A percentile compares a stretch with the other conserved stretches of the same genome.
phyloP scores from a whole-genome alignment of 2,113 vertebrate genomes.

The Tauraco erythrolophus region DNA sequence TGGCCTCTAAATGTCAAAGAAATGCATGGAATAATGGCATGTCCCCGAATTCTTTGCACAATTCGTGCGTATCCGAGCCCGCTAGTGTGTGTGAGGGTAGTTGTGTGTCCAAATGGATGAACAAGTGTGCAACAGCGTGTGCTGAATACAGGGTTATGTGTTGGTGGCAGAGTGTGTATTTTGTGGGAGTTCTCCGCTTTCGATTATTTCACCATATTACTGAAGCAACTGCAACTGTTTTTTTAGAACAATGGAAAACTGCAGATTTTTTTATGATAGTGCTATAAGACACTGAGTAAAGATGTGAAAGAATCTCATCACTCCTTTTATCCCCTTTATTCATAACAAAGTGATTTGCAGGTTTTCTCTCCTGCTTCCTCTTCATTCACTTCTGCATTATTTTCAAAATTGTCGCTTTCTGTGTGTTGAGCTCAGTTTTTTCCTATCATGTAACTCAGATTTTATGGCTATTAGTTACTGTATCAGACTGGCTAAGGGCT shows the following conservation, averaged over 20 bases:
- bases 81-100: background rate
- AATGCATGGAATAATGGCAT: background rate
- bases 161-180: background rate
- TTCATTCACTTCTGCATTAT: background rate
- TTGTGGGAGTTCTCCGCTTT: background rate
- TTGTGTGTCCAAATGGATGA: background rate
- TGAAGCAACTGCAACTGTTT: background rate
- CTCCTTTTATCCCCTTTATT: background rate
- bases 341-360: background rate
- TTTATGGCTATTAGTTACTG: background rate
- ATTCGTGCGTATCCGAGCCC: fast-evolving
- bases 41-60: background rate
- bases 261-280: background rate
- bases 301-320: background rate
- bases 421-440: background rate
- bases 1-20: background rate
- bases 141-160: fast-evolving
- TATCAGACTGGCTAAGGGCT: background rate
- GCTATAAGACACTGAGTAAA: background rate
- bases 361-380: background rate
- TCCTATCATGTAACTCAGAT: background rate
- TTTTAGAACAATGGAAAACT: background rate
- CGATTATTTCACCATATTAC: background rate
- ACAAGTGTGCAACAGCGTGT: background rate
- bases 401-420: background rate